Evolutionary conservation across 2,797 vertebrate species (phyloP).

Genomic region (Amblyopsis hoosieri): DNA sequence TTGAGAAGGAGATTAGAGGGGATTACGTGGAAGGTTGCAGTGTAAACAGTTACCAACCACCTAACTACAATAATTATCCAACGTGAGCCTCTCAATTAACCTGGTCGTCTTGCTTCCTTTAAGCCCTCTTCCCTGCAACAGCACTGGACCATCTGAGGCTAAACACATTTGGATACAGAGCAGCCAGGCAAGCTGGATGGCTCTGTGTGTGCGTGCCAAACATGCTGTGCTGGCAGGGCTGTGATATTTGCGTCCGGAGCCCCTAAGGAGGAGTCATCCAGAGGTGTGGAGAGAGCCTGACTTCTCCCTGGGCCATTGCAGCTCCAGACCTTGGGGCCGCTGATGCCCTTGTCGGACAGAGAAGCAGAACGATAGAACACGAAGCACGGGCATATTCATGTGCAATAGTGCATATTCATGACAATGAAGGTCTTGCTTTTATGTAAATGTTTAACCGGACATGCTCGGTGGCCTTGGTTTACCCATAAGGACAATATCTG

Average conservation of each 20-base stretch:
- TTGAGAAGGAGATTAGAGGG: no score
- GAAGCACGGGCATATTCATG: conserved; percentile 38
- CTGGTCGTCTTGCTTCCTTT: not conserved
- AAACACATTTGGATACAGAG: conserved; percentile 7
- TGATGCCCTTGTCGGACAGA: conserved; percentile 61
- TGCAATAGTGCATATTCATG: conserved; percentile 31
- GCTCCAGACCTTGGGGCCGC: conserved; percentile 58
- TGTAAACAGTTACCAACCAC: not conserved
- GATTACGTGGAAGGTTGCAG: no score
- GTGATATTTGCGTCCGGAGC: conserved; percentile 64
- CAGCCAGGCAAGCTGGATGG: conserved; percentile 18
- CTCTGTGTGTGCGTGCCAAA: conserved; percentile 38
- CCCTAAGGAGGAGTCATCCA: conserved; percentile 59
- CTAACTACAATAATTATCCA: not conserved
- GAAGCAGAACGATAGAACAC: conserved; percentile 49
- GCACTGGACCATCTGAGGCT: not conserved
- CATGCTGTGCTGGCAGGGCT: conserved; percentile 53
- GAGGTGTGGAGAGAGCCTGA: conserved; percentile 68
- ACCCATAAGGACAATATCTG: no score
- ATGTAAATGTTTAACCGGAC: conserved; percentile 26
- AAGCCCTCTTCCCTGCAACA: not conserved
- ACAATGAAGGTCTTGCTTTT: conserved; percentile 40
- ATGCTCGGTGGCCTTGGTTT: conserved; percentile 9
- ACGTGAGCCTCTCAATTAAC: not conserved
- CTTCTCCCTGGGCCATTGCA: conserved; percentile 62